Conservation (phyloP, 2,888 invertebrate genomes). For the Allygus modestus region DNA sequence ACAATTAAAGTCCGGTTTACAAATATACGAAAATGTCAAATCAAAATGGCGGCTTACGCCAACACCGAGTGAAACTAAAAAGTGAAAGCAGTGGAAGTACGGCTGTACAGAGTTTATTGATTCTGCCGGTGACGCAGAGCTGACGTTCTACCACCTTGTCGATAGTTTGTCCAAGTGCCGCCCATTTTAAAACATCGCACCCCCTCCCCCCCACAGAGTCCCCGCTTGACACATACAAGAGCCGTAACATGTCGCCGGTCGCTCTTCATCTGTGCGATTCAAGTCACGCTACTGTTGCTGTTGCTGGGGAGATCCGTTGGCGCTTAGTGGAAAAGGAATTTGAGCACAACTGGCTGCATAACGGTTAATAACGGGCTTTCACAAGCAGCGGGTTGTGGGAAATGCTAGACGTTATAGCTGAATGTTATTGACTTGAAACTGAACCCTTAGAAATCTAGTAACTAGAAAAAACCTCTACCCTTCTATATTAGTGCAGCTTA, state of each 20-base stretch:
- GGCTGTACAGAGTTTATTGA: conserved; percentile 10
- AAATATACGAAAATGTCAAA: not conserved
- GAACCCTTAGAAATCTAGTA: too few relatives aligned
- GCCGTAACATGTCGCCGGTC: too few relatives aligned
- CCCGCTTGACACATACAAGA: too few relatives aligned
- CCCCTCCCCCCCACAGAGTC: conserved; percentile 2
- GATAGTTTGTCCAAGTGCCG: conserved; percentile 19
- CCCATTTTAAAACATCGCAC: conserved; percentile 24
- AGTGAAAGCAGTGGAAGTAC: conserved; percentile 21
- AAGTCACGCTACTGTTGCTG: not conserved
- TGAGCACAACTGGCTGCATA: not conserved
- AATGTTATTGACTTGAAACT: too few relatives aligned
- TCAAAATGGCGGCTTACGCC: not conserved
- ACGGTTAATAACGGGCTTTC: conserved; percentile 3
- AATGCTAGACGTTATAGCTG: not conserved
- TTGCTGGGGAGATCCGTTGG: too few relatives aligned
- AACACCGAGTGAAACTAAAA: conserved; percentile 1
- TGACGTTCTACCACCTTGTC: not conserved
- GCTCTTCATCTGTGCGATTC: not conserved
- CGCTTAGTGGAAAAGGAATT: not conserved
- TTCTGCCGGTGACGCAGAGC: not conserved
- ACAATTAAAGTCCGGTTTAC: too few relatives aligned
- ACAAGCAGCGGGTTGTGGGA: not conserved
- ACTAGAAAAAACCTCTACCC: too few relatives aligned
- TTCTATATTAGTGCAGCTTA: too few relatives aligned